Evolutionary conservation across 1,140 invertebrate species (phyloP), one percentile per base, ranked within the genome.

Genomic region (Sitophilus oryzae): DNA sequence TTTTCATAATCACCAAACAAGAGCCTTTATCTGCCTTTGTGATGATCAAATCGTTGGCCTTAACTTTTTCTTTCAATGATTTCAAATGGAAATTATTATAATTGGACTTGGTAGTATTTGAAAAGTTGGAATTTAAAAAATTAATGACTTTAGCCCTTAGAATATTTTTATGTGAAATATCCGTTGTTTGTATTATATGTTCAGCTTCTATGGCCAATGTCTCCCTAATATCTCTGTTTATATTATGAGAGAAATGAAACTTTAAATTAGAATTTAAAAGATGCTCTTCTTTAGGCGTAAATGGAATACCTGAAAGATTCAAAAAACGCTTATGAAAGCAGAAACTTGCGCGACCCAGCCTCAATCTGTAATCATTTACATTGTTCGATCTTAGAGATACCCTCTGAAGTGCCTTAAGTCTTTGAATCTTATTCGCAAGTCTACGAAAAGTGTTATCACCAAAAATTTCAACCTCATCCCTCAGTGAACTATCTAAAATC

Each of bases 111-210:
- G n/a, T n/a, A n/a, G n/a, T n/a, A n/a, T n/a, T n/a, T n/a, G n/a
- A n/a, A n/a, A n/a, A n/a, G n/a, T 34, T 34, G 16, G 36, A 37
- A 37, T 37, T 37, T 37, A 37, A 37, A n/a, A 37, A 37, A n/a
- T n/a, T 5, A 4, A 37, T 37, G 3, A 37, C 16, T 37, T 37
- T 37, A 3, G 36, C 36, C 16, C 36, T 4, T 37, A 37, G 4
- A n/a, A 37, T 37, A n/a, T 37, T 37, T 37, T 37, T 37, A 37
- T 37, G n/a, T 5, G 4, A 3, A 14, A 37, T 37, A 37, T 37
- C 36, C 3, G 36, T n/a, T 6, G 36, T 37, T 6, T 37, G 36
- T 5, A 37, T 4, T 6, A 37, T 37, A n/a, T 15, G n/a, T 37
- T 37, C 36, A 14, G 36, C 36, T n/a, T 37, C 36, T 5, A 37